phyloP scores from a whole-genome alignment of 2,888 invertebrate genomes.

The Chydorus sphaericus region DNA sequence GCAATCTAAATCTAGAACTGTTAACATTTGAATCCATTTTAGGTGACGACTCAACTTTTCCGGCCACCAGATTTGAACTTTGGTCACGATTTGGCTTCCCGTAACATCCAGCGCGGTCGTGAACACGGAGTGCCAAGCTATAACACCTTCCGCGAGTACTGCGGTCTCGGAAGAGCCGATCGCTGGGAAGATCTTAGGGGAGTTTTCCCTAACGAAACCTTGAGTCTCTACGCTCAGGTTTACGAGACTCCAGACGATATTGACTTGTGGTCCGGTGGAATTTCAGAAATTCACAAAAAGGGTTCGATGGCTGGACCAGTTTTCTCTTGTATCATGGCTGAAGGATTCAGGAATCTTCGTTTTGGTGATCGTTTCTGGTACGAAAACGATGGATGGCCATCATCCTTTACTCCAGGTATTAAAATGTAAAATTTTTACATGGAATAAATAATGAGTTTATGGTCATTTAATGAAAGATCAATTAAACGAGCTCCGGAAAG shows the following conservation, averaged over 20 bases:
- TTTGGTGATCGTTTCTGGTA: slow-evolving; percentile 38
- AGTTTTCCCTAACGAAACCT: slow-evolving; percentile 27
- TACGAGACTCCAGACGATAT: slow-evolving; percentile 29
- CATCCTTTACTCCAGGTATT: slow-evolving; percentile 30
- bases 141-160: slow-evolving; percentile 27
- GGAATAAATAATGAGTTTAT: no score
- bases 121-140: slow-evolving; percentile 35
- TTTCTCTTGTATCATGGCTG: slow-evolving; percentile 37
- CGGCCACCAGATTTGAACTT: slow-evolving; percentile 41
- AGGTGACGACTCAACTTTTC: slow-evolving; percentile 71
- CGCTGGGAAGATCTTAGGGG: slow-evolving; percentile 27
- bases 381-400: slow-evolving; percentile 34
- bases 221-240: slow-evolving; percentile 23
- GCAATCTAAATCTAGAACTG: background rate
- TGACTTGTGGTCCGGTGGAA: slow-evolving; percentile 31
- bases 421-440: no score
- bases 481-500: slow-evolving; percentile 62
- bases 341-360: slow-evolving; percentile 32
- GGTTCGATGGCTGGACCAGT: slow-evolving; percentile 30
- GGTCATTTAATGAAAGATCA: no score
- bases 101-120: slow-evolving; percentile 33
- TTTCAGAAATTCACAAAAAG: slow-evolving; percentile 29
- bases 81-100: slow-evolving; percentile 34
- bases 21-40: slow-evolving; percentile 25
- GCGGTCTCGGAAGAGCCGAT: slow-evolving; percentile 24